Conservation (phyloP, 2,113 vertebrate species). For the Hippocampus abdominalis region DNA sequence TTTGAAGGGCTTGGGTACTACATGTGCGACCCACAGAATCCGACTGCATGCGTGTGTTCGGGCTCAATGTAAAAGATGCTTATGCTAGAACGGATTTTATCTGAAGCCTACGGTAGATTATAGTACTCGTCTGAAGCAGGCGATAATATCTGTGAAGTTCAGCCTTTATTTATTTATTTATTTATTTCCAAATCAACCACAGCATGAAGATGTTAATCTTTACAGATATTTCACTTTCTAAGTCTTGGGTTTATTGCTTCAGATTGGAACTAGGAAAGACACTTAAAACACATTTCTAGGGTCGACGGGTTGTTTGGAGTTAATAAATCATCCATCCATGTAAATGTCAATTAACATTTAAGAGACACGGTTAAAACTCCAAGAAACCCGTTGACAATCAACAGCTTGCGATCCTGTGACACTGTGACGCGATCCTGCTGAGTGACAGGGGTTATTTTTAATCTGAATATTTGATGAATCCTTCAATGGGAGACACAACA, state of each 20-base stretch:
- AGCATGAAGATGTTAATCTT: conserved; percentile 5
- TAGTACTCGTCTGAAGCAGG: not conserved
- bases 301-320: not conserved
- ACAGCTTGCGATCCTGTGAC: conserved; percentile 22
- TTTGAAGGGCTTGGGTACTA: conserved; percentile 33
- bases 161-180: not conserved
- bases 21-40: conserved; percentile 21
- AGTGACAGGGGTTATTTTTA: conserved; percentile 39
- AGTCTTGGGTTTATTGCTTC: not conserved
- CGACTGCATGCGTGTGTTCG: conserved; percentile 16
- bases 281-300: conserved; percentile 1
- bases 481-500: conserved; percentile 2
- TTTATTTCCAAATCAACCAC: conserved; percentile 2
- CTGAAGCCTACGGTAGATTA: conserved; percentile 3
- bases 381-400: conserved; percentile 11
- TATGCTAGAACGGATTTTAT: conserved; percentile 36
- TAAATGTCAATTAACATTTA: conserved; percentile 15
- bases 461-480: conserved; percentile 39
- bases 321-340: not conserved
- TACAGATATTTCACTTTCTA: not conserved
- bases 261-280: conserved; percentile 1
- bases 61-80: conserved; percentile 44
- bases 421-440: conserved; percentile 31
- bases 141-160: not conserved
- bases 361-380: conserved; percentile 15